Evolutionary conservation across 2,113 vertebrate species (phyloP).

Genomic region (Gambusia affinis): DNA sequence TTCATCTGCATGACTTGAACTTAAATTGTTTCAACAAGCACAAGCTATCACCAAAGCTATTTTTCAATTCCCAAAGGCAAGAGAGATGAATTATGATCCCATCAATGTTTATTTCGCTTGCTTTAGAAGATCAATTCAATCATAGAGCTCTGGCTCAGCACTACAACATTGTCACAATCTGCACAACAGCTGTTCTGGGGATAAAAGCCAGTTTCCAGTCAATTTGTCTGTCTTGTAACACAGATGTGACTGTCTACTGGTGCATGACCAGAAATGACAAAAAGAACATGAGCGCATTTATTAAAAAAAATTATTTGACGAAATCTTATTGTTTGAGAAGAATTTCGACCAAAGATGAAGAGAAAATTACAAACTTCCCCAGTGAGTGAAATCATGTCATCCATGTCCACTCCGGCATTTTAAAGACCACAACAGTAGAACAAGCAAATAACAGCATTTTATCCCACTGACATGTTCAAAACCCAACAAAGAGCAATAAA

Average conservation of each 20-base stretch:
- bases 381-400: slow-evolving; percentile 54
- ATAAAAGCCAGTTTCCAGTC: slow-evolving; percentile 4
- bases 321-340: slow-evolving; percentile 24
- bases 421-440: slow-evolving; percentile 56
- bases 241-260: background rate
- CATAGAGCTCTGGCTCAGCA: too few relatives aligned
- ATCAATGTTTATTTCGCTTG: background rate
- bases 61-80: background rate
- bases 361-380: slow-evolving; percentile 50
- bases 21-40: background rate
- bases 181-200: background rate
- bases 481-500: slow-evolving; percentile 44
- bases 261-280: slow-evolving; percentile 32
- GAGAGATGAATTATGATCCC: background rate
- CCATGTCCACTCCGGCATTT: slow-evolving; percentile 44
- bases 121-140: background rate
- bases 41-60: background rate
- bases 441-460: slow-evolving; percentile 60
- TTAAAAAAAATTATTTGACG: slow-evolving; percentile 46
- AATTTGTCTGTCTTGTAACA: slow-evolving; percentile 22
- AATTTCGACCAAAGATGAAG: slow-evolving; percentile 40
- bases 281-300: slow-evolving; percentile 14
- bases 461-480: slow-evolving; percentile 56
- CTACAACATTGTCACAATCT: background rate
- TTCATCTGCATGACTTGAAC: background rate